phyloP scores from a whole-genome alignment of 1,140 invertebrate species.

The Theocolax elegans region DNA sequence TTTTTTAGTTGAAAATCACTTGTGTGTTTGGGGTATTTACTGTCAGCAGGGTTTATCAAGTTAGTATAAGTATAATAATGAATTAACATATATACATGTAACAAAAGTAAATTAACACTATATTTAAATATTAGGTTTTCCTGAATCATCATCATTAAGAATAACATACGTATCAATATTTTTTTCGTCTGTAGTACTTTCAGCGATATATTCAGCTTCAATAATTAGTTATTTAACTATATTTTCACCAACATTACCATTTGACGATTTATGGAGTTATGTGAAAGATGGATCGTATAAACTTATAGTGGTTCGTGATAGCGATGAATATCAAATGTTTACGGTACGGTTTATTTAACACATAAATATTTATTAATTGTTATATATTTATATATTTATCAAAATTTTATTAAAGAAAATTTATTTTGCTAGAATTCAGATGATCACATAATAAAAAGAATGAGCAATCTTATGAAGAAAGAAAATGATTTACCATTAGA shows the following conservation, averaged over 20 bases:
- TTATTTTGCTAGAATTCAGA: conserved; percentile 21
- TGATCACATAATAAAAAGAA: background rate
- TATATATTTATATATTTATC: background rate
- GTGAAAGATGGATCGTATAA: conserved; percentile 42
- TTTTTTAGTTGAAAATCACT: conserved; percentile 45
- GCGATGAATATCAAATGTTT: conserved; percentile 45
- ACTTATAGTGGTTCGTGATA: conserved; percentile 39
- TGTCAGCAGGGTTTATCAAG: conserved; percentile 55
- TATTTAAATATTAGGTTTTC: conserved; percentile 44
- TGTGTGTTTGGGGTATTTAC: conserved; percentile 51
- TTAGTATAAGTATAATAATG: background rate
- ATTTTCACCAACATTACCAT: conserved; percentile 31
- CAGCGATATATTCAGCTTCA: conserved; percentile 50
- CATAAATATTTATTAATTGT: background rate
- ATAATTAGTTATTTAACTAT: conserved; percentile 50
- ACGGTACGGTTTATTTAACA: conserved; percentile 38
- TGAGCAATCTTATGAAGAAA: conserved; percentile 37
- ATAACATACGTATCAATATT: conserved; percentile 51
- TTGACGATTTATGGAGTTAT: conserved; percentile 44
- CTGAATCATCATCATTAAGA: conserved; percentile 42
- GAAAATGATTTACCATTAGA: conserved; percentile 1
- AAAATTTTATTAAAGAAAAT: background rate
- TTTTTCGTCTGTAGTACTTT: conserved; percentile 44
- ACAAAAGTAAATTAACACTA: no score
- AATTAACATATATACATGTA: background rate